A percentile compares a stretch with the other conserved stretches of the same genome.
Conservation (phyloP, 2,113 vertebrate genomes). For the Labrus mixtus region DNA sequence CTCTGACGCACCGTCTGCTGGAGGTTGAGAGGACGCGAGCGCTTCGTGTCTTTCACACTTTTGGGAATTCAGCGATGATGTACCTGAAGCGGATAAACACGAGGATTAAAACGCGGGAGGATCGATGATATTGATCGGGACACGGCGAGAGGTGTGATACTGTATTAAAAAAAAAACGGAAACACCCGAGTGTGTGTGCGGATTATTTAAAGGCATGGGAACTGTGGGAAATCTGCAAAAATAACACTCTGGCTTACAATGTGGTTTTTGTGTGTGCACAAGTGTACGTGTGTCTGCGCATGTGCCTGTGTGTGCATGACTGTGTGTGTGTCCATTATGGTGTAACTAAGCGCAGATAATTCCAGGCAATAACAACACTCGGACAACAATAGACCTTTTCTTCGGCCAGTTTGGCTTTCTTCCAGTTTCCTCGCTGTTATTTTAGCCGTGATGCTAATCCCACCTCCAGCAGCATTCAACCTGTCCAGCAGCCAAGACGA, state of each 20-base stretch:
- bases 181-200: conserved; percentile 23
- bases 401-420: conserved; percentile 58
- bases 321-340: conserved; percentile 50
- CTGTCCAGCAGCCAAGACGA: conserved; percentile 21
- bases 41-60: conserved; percentile 38
- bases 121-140: conserved; percentile 65
- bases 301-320: conserved; percentile 17
- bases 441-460: conserved; percentile 73
- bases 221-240: conserved; percentile 30
- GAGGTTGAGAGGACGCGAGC: conserved; percentile 14
- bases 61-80: conserved; percentile 27
- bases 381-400: conserved; percentile 77
- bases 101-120: conserved; percentile 56
- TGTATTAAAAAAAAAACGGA: too few species aligned
- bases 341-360: conserved; percentile 73
- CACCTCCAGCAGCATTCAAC: conserved; percentile 37
- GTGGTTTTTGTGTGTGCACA: conserved; percentile 28
- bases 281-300: conserved; percentile 44
- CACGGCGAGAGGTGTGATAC: conserved; percentile 10
- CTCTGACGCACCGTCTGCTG: conserved; percentile 13
- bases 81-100: conserved; percentile 59
- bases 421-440: conserved; percentile 68
- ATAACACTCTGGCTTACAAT: conserved; percentile 7
- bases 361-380: conserved; percentile 71
- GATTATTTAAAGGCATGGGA: conserved; percentile 39